A percentile compares a stretch with the other conserved stretches of the same genome.
phyloP scores from a whole-genome alignment of 2,888 invertebrate species.

The Automeris io region DNA sequence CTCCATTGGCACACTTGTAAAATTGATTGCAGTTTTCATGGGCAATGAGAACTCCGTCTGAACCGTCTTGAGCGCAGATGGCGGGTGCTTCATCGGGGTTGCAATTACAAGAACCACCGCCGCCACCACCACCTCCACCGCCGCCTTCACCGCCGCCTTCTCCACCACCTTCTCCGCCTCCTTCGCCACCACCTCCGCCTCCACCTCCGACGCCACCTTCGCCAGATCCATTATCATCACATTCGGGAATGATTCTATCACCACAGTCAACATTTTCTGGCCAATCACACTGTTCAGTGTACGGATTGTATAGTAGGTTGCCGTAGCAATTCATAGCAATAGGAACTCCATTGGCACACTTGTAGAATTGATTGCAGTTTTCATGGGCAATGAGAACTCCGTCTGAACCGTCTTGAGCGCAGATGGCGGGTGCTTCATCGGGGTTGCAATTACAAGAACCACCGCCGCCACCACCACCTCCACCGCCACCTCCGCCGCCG shows the following conservation, averaged over 20 bases:
- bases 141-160: constrained; percentile 15
- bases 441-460: constrained; percentile 17
- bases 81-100: constrained; percentile 25
- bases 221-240: constrained; percentile 13
- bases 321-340: constrained; percentile 71
- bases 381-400: constrained; percentile 27
- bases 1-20: constrained; percentile 27
- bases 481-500: constrained; percentile 11
- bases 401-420: constrained; percentile 21
- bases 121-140: constrained; percentile 1
- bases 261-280: constrained; percentile 74
- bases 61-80: constrained; percentile 23
- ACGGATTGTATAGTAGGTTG: constrained; percentile 68
- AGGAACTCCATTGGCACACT: constrained; percentile 76
- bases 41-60: constrained; percentile 26
- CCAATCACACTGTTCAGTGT: constrained; percentile 71
- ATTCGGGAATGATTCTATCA: constrained; percentile 12
- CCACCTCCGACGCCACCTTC: constrained; percentile 12
- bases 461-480: constrained; percentile 1
- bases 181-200: constrained; percentile 12
- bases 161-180: constrained; percentile 23
- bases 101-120: constrained; percentile 22
- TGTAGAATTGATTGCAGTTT: constrained; percentile 38
- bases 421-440: constrained; percentile 18
- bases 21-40: constrained; percentile 36